A percentile compares a stretch with the other conserved stretches of the same genome.
These are phyloP conservation scores for Percina caprodes DNA, from an alignment of 2,113 vertebrate genomes.

Conservation along the genomic window DNA sequence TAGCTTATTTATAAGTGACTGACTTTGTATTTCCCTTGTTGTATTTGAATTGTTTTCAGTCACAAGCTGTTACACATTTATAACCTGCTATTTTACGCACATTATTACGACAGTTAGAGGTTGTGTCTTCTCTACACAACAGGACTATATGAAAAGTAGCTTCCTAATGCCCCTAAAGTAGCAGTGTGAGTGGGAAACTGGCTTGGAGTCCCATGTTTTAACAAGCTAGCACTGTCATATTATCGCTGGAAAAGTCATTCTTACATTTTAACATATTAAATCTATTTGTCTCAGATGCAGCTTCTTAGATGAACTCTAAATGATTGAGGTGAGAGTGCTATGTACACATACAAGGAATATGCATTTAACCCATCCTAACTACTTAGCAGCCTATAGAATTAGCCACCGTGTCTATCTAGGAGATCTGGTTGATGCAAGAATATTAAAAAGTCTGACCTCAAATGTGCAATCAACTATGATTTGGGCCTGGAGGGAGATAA, in stretches of 20 bases:
- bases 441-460: no score
- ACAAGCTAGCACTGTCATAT: neutral
- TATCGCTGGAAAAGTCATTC: neutral
- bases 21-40: conserved; percentile 5
- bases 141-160: neutral
- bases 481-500: neutral
- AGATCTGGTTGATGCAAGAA: neutral
- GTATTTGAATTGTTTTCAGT: neutral
- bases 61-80: neutral
- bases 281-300: neutral
- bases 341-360: no score
- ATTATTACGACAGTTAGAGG: neutral
- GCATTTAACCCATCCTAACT: no score
- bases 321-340: no score
- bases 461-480: neutral
- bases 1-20: neutral
- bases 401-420: neutral
- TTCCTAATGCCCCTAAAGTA: neutral
- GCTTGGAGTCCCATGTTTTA: neutral
- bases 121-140: neutral
- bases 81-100: neutral
- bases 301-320: neutral
- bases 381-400: no score
- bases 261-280: neutral
- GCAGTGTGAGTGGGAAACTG: neutral